phyloP scores from a whole-genome alignment of 2,797 vertebrate species.

The Takifugu ocellatus region DNA sequence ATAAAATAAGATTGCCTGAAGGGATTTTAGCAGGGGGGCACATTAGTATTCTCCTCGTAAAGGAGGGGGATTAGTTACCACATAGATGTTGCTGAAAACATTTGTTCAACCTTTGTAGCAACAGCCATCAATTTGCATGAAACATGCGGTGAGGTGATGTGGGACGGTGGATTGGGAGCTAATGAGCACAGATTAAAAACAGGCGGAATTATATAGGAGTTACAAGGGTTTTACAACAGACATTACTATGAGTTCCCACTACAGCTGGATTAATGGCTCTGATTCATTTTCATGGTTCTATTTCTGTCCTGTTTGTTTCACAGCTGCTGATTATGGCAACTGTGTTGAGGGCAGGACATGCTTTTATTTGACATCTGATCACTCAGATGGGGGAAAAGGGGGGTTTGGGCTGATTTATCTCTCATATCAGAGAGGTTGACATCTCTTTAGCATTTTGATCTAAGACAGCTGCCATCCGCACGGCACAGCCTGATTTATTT shows the following conservation, averaged over 20 bases:
- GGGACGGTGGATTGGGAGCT: constrained; percentile 26
- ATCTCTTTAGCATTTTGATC: constrained; percentile 32
- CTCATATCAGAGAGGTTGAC: constrained; percentile 13
- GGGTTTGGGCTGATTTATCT: background rate
- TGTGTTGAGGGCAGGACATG: too few relatives aligned
- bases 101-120: constrained; percentile 12
- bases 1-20: constrained; percentile 67
- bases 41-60: constrained; percentile 54
- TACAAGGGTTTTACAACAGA: constrained; percentile 21
- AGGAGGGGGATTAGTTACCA: constrained; percentile 31
- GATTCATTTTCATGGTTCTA: constrained; percentile 1
- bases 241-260: constrained; percentile 35
- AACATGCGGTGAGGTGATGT: constrained; percentile 10
- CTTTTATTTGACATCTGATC: too few relatives aligned
- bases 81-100: background rate
- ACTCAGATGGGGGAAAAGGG: too few relatives aligned
- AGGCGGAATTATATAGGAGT: constrained; percentile 42
- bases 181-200: constrained; percentile 36
- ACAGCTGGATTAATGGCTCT: constrained; percentile 19
- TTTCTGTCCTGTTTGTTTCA: too few relatives aligned
- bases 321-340: too few relatives aligned
- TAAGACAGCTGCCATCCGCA: constrained; percentile 19
- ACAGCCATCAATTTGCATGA: constrained; percentile 15
- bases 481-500: constrained; percentile 27
- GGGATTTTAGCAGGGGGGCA: constrained; percentile 61